These are phyloP conservation scores for Pomacea maculata DNA, from an alignment of 1,140 invertebrate genomes.

Conservation along the genomic window DNA sequence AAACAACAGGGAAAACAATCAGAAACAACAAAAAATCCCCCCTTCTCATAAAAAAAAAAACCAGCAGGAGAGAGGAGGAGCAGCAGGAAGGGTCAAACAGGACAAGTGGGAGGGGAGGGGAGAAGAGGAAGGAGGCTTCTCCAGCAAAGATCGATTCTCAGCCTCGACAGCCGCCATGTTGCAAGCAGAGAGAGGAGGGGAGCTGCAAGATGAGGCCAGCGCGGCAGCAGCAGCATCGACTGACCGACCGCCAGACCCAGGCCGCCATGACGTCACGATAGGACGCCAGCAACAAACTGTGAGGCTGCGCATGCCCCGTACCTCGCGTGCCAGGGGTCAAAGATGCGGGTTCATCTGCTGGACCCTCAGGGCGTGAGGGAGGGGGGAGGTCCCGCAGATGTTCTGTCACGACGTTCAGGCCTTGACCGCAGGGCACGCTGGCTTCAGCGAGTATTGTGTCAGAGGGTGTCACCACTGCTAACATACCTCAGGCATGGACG, in stretches of 20 bases:
- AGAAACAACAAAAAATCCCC: too few relatives aligned
- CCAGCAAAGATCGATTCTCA: too few relatives aligned
- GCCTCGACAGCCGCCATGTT: too few relatives aligned
- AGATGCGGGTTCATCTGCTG: neutral
- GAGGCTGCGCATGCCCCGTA: too few relatives aligned
- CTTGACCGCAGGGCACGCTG: too few relatives aligned
- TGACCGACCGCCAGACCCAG: neutral
- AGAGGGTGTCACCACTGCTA: too few relatives aligned
- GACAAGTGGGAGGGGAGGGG: neutral
- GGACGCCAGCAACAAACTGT: neutral
- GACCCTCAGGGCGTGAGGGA: neutral
- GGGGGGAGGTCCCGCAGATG: neutral
- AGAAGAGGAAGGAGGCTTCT: too few relatives aligned
- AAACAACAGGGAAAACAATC: too few relatives aligned
- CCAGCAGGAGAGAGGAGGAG: neutral
- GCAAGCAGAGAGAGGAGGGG: slow-evolving; percentile 1
- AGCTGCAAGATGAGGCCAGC: slow-evolving; percentile 1
- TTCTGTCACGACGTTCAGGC: too few relatives aligned
- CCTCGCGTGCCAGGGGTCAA: neutral
- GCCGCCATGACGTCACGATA: neutral
- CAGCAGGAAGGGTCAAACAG: neutral
- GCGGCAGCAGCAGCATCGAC: slow-evolving; percentile 2
- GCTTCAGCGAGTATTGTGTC: too few relatives aligned
- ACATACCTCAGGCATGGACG: too few relatives aligned
- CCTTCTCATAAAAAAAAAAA: neutral